These are phyloP conservation scores for Pheosia gnoma DNA, from an alignment of 2,888 invertebrate genomes.

Conservation along the genomic window DNA sequence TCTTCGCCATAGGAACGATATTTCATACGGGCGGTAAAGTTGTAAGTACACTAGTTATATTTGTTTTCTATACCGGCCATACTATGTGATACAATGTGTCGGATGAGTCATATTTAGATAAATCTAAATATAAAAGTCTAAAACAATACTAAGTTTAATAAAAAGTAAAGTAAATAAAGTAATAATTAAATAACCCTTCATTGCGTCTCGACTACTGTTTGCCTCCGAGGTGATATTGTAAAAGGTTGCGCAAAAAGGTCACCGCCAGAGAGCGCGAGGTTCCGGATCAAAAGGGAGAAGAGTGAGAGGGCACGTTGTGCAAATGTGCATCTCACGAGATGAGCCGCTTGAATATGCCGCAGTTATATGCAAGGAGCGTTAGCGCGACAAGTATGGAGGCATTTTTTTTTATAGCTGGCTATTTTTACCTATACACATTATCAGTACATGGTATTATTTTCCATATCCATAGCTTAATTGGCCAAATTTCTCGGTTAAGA, in stretches of 20 bases:
- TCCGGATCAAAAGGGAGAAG: constrained; percentile 6
- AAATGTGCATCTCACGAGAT: constrained; percentile 66
- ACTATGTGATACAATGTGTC: too few relatives aligned
- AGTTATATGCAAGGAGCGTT: constrained; percentile 38
- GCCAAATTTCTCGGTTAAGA: too few relatives aligned
- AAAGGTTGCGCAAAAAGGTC: constrained; percentile 57
- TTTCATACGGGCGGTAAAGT: too few relatives aligned
- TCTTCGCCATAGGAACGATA: too few relatives aligned
- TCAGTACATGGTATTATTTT: too few relatives aligned
- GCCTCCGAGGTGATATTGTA: constrained; percentile 46
- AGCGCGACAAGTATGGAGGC: constrained; percentile 12
- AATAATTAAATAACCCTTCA: constrained; percentile 39
- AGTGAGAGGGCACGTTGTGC: constrained; percentile 32
- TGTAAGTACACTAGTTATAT: not conserved
- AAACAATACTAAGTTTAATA: not conserved
- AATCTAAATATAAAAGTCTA: not conserved
- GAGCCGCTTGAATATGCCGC: constrained; percentile 51
- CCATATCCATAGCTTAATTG: too few relatives aligned
- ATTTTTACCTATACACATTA: too few relatives aligned
- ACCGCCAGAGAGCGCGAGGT: constrained; percentile 27
- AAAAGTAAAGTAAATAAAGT: too few relatives aligned
- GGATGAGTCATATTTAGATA: too few relatives aligned
- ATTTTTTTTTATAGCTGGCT: not conserved
- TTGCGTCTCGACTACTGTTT: constrained; percentile 22
- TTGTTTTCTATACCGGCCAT: too few relatives aligned